Evolutionary conservation across 1,140 invertebrate genomes (phyloP).

Genomic region (Cephus cinctus): DNA sequence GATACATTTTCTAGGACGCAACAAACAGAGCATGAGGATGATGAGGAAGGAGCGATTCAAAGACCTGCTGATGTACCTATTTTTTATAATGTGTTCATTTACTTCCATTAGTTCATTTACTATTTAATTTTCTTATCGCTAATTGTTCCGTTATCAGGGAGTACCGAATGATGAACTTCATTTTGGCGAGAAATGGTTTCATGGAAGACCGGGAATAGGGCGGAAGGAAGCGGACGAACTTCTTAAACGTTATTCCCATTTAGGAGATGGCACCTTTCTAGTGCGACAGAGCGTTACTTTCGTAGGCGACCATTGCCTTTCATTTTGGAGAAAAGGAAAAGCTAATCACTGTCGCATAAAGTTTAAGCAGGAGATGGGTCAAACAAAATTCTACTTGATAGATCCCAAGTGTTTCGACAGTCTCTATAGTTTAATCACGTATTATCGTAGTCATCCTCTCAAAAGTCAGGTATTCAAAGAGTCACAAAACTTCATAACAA

Average conservation of each 20-base stretch:
- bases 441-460: conserved; percentile 85
- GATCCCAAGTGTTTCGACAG: conserved; percentile 90
- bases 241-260: conserved; percentile 76
- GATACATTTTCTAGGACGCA: conserved; percentile 62
- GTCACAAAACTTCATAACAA: conserved; percentile 18
- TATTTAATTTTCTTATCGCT: neutral
- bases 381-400: conserved; percentile 89
- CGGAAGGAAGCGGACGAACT: conserved; percentile 75
- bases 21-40: conserved; percentile 56
- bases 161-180: conserved; percentile 76
- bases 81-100: neutral
- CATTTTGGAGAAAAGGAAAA: conserved; percentile 87
- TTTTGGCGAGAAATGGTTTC: conserved; percentile 95
- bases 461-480: conserved; percentile 67
- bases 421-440: conserved; percentile 87
- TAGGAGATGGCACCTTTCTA: conserved; percentile 94
- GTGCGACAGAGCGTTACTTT: conserved; percentile 95
- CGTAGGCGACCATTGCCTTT: conserved; percentile 93
- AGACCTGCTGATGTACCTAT: conserved; percentile 40
- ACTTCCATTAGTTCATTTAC: neutral
- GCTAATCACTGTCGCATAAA: conserved; percentile 93
- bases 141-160: conserved; percentile 36
- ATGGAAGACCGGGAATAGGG: conserved; percentile 80
- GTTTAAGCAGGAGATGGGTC: conserved; percentile 83
- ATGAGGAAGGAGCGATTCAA: conserved; percentile 49